Percentiles rank a stretch among this genome's conserved stretches.
Conservation (phyloP, 2,113 vertebrate species). For the Beaufortia kweichowensis region DNA sequence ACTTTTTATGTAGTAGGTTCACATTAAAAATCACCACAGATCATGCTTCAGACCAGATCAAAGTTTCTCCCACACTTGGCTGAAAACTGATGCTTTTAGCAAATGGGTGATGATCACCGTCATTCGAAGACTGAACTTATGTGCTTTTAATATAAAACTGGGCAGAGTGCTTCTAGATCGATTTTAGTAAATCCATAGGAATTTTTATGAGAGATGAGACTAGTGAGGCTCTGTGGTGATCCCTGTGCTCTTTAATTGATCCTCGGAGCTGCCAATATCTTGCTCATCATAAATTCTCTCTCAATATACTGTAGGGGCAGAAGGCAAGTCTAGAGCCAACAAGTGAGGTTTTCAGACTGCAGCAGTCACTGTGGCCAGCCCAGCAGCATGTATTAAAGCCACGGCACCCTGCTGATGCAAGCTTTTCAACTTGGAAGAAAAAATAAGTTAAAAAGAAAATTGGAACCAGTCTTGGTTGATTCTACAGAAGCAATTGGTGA, state of each 20-base stretch:
- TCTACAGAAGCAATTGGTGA: not conserved
- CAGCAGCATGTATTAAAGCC: not conserved
- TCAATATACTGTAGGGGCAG: slow-evolving; percentile 7
- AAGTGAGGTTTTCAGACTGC: not conserved
- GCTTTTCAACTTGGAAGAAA: not conserved
- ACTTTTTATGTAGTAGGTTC: no score
- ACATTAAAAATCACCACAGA: no score
- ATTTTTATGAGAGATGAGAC: not conserved
- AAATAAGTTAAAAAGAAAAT: no score
- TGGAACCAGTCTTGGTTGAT: not conserved
- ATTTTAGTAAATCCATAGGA: slow-evolving; percentile 15
- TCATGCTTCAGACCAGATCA: slow-evolving; percentile 8
- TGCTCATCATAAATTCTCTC: slow-evolving; percentile 36
- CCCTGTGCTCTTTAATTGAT: slow-evolving; percentile 27
- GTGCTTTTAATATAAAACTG: slow-evolving; percentile 2
- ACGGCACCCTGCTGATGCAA: not conserved
- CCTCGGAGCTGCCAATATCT: slow-evolving; percentile 16
- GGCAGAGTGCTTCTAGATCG: slow-evolving; percentile 4
- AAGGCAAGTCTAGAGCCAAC: slow-evolving; percentile 5
- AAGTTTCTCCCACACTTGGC: not conserved
- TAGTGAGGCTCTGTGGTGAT: not conserved
- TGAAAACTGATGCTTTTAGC: slow-evolving; percentile 12
- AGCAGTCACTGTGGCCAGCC: not conserved
- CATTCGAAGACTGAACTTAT: slow-evolving; percentile 5
- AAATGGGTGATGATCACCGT: slow-evolving; percentile 7